Evolutionary conservation across 1,140 invertebrate species (phyloP), one percentile per base, ranked within the genome.

Genomic region (Drosophila orosa): DNA sequence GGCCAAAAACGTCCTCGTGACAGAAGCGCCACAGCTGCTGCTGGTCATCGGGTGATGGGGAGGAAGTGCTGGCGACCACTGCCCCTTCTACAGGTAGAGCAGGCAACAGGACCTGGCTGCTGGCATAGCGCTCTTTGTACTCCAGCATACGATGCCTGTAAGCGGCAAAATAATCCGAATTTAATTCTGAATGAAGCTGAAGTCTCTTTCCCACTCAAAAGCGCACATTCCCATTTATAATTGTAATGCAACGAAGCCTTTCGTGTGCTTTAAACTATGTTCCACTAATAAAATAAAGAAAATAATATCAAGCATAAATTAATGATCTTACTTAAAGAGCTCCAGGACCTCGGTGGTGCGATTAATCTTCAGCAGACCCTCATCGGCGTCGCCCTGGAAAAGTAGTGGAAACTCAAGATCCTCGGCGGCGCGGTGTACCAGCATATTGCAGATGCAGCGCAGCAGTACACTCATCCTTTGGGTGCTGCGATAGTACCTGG

Each of bases 401-500:
- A 96, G 92, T 37, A 95, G 93, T 2, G 86, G 80, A 7, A 94
- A 93, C 78, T 94, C 94, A 13, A 94, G 71, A 71, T 92, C 85
- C 42, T 91, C 91, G 50, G 80, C 91, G 33, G 93, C 94, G 57
- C 94, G 92, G 22, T 93, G 92, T 42, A 97, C 96, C 9, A 97
- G 73, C 79, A 96, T 91, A 92, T 97, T 97, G 45, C 94, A 94
- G 37, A 97, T 93, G 91, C 95, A 94, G 87, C 94, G 94, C 10
- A 97, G 87, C 1, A 97, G 91, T 3, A 95, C 94, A 31, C 96
- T 94, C 80, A 97, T 95, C 61, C 95, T 93, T n/a, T 95, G 95
- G 3, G 95, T 95, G 24, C 94, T 95, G 75, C 96, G 95, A 91
- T 97, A 98, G 91, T 97, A 96, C 74, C 95, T 94, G 0, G 96